A percentile compares a stretch with the other conserved stretches of the same genome.
Evolutionary conservation across 2,797 vertebrate species (phyloP).

Genomic region (Aselliscus stoliczkanus): DNA sequence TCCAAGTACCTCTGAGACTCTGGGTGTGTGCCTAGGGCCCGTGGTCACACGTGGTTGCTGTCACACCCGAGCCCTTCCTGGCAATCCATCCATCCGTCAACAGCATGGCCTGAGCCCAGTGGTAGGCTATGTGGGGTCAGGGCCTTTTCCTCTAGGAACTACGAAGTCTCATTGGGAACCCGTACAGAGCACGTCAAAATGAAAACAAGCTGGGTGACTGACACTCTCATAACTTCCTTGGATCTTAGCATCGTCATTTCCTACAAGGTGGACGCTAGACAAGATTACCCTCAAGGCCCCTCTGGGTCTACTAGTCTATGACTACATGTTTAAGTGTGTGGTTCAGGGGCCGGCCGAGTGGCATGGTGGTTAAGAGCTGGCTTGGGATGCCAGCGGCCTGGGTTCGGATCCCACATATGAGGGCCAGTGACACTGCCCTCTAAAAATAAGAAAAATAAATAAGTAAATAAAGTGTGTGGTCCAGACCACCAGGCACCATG

Average conservation of each 20-base stretch:
- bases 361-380: too few species aligned
- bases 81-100: not conserved
- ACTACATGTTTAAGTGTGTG: not conserved
- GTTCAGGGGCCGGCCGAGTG: too few species aligned
- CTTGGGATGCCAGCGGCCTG: too few species aligned
- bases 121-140: not conserved
- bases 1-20: not conserved
- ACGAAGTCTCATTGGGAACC: not conserved
- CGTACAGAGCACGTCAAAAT: not conserved
- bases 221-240: not conserved
- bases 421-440: too few species aligned
- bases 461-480: too few species aligned
- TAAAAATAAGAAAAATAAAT: too few species aligned
- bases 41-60: not conserved
- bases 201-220: not conserved
- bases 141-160: not conserved
- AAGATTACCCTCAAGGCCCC: not conserved
- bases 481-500: too few species aligned
- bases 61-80: not conserved
- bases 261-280: not conserved
- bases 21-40: not conserved
- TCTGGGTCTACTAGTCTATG: not conserved
- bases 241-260: not conserved
- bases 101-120: not conserved
- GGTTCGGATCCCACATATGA: too few species aligned